These are phyloP conservation scores for Blastobasis adustella DNA, from an alignment of 2,888 invertebrate genomes.

Conservation along the genomic window DNA sequence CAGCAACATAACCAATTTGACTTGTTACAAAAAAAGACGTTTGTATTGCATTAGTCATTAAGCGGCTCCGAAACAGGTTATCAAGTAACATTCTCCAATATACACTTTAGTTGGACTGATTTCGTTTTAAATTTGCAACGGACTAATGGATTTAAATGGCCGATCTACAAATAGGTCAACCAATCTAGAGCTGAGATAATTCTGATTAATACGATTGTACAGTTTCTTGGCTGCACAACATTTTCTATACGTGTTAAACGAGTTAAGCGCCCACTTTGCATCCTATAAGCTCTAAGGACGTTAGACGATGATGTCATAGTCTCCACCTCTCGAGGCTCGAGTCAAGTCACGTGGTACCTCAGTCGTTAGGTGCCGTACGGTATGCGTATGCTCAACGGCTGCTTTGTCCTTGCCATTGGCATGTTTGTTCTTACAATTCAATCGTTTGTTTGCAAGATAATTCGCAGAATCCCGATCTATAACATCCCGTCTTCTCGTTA, in stretches of 20 bases:
- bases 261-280: constrained; percentile 25
- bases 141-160: too few relatives aligned
- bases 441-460: background rate
- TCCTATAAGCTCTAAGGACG: constrained; percentile 13
- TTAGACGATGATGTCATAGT: constrained; percentile 31
- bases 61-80: constrained; percentile 22
- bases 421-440: background rate
- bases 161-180: too few relatives aligned
- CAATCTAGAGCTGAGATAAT: too few relatives aligned
- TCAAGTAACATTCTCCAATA: constrained; percentile 15
- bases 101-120: background rate
- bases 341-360: constrained; percentile 23
- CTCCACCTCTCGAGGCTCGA: constrained; percentile 7
- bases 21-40: constrained; percentile 19
- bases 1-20: constrained; percentile 14
- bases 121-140: background rate
- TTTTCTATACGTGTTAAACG: constrained; percentile 12
- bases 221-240: too few relatives aligned
- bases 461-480: background rate
- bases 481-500: constrained; percentile 2
- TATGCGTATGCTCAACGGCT: background rate
- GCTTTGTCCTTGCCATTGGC: background rate
- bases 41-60: constrained; percentile 24
- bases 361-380: background rate
- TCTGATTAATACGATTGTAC: too few relatives aligned